Conservation (phyloP, 2,797 vertebrate species). For the Alcedo quadribrachys region DNA sequence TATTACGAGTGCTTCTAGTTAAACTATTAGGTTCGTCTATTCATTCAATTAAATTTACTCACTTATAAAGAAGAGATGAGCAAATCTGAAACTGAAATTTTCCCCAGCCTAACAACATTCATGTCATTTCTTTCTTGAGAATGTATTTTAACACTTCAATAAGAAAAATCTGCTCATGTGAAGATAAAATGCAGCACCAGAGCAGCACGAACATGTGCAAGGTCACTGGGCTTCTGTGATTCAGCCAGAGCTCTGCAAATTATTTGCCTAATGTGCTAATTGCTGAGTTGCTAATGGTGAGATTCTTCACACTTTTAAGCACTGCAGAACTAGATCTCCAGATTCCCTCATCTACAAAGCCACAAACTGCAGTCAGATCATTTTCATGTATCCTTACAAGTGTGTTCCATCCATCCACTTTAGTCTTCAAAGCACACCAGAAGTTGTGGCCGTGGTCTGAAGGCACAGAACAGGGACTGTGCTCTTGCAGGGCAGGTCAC, state of each 20-base stretch:
- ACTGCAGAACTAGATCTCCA: neutral
- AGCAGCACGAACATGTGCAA: slow-evolving; percentile 29
- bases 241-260: slow-evolving; percentile 38
- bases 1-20: slow-evolving; percentile 42
- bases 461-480: neutral
- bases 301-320: slow-evolving; percentile 11
- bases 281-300: slow-evolving; percentile 29
- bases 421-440: neutral
- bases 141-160: slow-evolving; percentile 28
- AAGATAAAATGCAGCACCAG: slow-evolving; percentile 41
- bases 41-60: slow-evolving; percentile 44
- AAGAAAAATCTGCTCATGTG: slow-evolving; percentile 38
- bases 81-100: slow-evolving; percentile 20
- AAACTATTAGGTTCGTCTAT: slow-evolving; percentile 23
- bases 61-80: neutral
- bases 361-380: neutral
- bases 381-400: neutral
- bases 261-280: slow-evolving; percentile 52
- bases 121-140: neutral
- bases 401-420: rapidly evolving
- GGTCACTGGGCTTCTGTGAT: slow-evolving; percentile 26
- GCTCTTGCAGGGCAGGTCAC: neutral
- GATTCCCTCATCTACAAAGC: neutral
- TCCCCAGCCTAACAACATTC: neutral
- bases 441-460: neutral